Evolutionary conservation across 2,888 invertebrate species (phyloP).

Genomic region (Ectropis crepuscularia): DNA sequence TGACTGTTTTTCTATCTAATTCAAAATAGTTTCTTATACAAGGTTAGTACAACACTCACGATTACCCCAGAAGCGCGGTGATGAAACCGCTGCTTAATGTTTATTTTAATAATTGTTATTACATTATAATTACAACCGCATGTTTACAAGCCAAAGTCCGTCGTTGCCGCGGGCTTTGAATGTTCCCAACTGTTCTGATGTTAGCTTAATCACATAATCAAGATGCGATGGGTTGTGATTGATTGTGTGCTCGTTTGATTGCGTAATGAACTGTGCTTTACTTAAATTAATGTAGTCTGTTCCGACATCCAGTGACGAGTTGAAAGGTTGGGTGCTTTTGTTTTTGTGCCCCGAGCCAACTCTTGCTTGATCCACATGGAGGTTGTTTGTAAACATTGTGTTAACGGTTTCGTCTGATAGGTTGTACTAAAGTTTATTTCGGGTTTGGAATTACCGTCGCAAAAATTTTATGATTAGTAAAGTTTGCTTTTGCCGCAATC

Average conservation of each 20-base stretch:
- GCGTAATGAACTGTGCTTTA: conserved; percentile 57
- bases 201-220: conserved; percentile 73
- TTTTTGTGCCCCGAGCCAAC: conserved; percentile 43
- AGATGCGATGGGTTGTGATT: conserved; percentile 63
- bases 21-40: conserved; percentile 36
- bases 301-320: conserved; percentile 40
- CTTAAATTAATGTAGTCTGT: conserved; percentile 46
- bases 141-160: conserved; percentile 39
- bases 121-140: conserved; percentile 40
- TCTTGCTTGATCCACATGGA: conserved; percentile 34
- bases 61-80: conserved; percentile 35
- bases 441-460: conserved; percentile 2
- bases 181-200: conserved; percentile 35
- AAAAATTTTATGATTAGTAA: conserved; percentile 8
- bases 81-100: conserved; percentile 37
- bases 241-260: conserved; percentile 61
- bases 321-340: conserved; percentile 44
- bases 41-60: conserved; percentile 33
- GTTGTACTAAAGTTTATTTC: conserved; percentile 21
- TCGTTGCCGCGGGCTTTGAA: conserved; percentile 37
- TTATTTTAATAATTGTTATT: conserved; percentile 45
- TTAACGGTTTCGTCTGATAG: conserved; percentile 23
- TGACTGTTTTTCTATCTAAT: conserved; percentile 39
- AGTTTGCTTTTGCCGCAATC: not conserved
- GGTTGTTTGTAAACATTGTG: conserved; percentile 40